Conservation (phyloP, 2,797 vertebrate species). For the Hephaestus fuliginosus region DNA sequence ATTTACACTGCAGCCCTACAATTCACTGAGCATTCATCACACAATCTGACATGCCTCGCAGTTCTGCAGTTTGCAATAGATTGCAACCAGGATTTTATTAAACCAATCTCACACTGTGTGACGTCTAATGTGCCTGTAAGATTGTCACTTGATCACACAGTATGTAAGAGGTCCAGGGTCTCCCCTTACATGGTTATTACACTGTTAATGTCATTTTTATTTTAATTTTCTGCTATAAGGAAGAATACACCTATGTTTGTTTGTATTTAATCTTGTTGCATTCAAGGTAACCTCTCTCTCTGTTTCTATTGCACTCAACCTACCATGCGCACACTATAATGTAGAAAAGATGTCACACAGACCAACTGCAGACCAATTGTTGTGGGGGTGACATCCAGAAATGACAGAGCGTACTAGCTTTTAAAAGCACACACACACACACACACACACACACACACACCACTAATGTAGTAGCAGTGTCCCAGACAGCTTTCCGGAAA, state of each 20-base stretch:
- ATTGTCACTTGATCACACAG: neutral
- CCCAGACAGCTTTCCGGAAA: slow-evolving; percentile 75
- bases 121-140: slow-evolving; percentile 12
- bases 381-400: slow-evolving; percentile 40
- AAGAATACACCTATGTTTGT: neutral
- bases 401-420: slow-evolving; percentile 46
- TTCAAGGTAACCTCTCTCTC: neutral
- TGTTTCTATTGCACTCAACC: neutral
- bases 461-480: slow-evolving; percentile 69
- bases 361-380: slow-evolving; percentile 29
- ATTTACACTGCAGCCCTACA: neutral
- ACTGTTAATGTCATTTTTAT: neutral
- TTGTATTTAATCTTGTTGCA: neutral
- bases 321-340: slow-evolving; percentile 5
- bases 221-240: neutral
- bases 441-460: slow-evolving; percentile 30
- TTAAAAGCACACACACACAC: slow-evolving; percentile 51
- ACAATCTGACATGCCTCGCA: neutral
- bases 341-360: slow-evolving; percentile 48
- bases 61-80: neutral
- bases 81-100: slow-evolving; percentile 1
- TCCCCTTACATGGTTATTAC: neutral
- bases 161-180: neutral
- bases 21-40: neutral
- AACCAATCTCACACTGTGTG: slow-evolving; percentile 4